Evolutionary conservation across 2,797 vertebrate species (phyloP), one percentile per base, ranked within the genome.

Genomic region (Cephalopachus bancanus): DNA sequence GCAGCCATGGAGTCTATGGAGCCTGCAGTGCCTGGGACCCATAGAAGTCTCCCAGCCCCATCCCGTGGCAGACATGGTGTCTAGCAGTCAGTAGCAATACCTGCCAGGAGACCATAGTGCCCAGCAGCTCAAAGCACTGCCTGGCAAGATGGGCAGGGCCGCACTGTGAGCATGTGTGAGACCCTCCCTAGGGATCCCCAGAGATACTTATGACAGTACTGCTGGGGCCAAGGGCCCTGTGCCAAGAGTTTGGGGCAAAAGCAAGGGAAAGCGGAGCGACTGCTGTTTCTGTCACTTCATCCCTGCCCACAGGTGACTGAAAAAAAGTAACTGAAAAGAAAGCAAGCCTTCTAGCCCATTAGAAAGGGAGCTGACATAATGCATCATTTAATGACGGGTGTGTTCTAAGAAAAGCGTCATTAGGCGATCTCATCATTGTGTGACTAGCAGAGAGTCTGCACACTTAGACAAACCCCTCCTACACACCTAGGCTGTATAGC

Each of bases 211-310:
- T 24, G n/a, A 64, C 67, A 86, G 28, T 51, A 57, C 8, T 7
- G 2, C 19, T 81, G 49, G 44, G 16, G 91, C 55, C 53, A 65
- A 90, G 55, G 20, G 7, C 30, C 75, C 49, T 69, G 69, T 33
- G 72, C 84, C 15, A 26, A 81, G 12, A 88, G 67, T 20, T 69
- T 33, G 33, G 10, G 62, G 51, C 59, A 65, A 92, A 90, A 57
- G 3, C 19, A 96, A 69, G 10, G 60, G 65, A 55, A 84, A 62
- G 37, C 0, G 78, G 33, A 95, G 44, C 37, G 20, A 64, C 3
- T 64, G n/a, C 51, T 79, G 6, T 59, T 90, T 64, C 74, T 87
- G 76, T 74, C 80, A 65, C 37, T 79, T 92, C 81, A 83, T 78
- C 30, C 74, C 22, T 59, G 74, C 49, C 24, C 65, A 72, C 26